Percentiles rank a stretch among this genome's conserved stretches.
These are phyloP conservation scores for Enoplosus armatus DNA, from an alignment of 2,797 vertebrate species.

Conservation along the genomic window DNA sequence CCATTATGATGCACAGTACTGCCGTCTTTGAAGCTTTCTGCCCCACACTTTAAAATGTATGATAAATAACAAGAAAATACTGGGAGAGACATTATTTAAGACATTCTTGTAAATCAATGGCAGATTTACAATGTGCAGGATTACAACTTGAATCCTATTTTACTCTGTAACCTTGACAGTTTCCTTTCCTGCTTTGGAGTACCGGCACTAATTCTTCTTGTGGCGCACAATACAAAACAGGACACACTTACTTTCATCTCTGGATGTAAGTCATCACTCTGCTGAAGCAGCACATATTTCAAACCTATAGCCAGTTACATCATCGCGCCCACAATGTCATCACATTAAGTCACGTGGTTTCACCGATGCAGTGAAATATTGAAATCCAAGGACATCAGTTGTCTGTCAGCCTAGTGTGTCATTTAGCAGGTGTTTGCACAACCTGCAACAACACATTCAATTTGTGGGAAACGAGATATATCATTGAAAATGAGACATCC, in stretches of 20 bases:
- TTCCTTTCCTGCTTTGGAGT: conserved; percentile 63
- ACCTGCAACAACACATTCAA: conserved; percentile 10
- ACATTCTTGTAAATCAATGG: conserved; percentile 64
- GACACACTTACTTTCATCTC: conserved; percentile 64
- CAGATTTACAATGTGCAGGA: conserved; percentile 71
- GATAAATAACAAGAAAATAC: conserved; percentile 57
- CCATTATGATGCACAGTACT: conserved; percentile 14
- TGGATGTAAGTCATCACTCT: conserved; percentile 64
- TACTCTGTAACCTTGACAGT: conserved; percentile 74
- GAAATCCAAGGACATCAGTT: conserved; percentile 57
- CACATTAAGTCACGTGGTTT: conserved; percentile 46
- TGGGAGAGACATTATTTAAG: conserved; percentile 49
- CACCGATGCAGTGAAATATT: conserved; percentile 44
- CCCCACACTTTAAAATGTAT: conserved; percentile 33
- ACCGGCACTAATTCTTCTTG: conserved; percentile 64
- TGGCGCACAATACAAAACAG: conserved; percentile 63
- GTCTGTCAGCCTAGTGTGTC: neutral
- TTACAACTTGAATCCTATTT: conserved; percentile 71
- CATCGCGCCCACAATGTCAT: conserved; percentile 45
- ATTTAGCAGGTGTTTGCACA: conserved; percentile 32
- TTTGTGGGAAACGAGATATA: conserved; percentile 15
- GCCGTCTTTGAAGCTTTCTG: conserved; percentile 34
- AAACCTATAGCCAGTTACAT: conserved; percentile 63
- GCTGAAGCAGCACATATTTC: conserved; percentile 66
- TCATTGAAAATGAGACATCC: neutral